Evolutionary conservation across 1,140 invertebrate species (phyloP).

Genomic region (Aphaenogaster floridana): DNA sequence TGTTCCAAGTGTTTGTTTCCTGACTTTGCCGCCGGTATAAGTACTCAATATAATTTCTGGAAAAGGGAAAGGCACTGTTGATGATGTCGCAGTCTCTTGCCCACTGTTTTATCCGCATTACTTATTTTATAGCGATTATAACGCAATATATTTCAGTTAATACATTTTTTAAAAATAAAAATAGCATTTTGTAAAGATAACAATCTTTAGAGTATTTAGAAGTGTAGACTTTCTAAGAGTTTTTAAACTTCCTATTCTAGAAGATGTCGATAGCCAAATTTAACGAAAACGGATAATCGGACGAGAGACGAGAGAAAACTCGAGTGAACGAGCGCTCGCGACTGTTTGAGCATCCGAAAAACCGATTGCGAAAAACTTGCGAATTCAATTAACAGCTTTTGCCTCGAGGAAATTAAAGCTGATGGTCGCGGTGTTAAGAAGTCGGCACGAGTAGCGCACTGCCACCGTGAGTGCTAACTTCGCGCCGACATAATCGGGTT

Average conservation of each 20-base stretch:
- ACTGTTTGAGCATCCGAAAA: constrained; percentile 40
- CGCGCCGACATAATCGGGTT: constrained; percentile 64
- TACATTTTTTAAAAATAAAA: not conserved
- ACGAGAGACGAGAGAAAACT: constrained; percentile 9
- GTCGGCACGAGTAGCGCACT: constrained; percentile 48
- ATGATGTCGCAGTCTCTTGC: not conserved
- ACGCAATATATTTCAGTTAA: not conserved
- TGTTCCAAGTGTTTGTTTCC: constrained; percentile 18
- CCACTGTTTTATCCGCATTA: not conserved
- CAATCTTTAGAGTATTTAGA: not conserved
- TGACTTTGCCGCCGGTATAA: constrained; percentile 3
- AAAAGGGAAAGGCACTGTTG: not conserved
- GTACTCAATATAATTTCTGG: constrained; percentile 43
- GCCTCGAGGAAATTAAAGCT: constrained; percentile 51
- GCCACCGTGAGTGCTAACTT: constrained; percentile 48
- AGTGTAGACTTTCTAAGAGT: not conserved
- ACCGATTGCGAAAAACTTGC: constrained; percentile 31
- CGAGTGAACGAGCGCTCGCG: not conserved
- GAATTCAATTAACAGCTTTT: constrained; percentile 55
- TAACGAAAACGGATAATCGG: constrained; percentile 21
- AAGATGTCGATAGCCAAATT: constrained; percentile 19
- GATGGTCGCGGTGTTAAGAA: constrained; percentile 58
- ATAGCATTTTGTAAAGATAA: not conserved
- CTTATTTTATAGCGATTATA: not conserved
- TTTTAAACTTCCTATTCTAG: not conserved